Conservation (phyloP, 2,888 invertebrate species). For the Pollenia angustigena region DNA sequence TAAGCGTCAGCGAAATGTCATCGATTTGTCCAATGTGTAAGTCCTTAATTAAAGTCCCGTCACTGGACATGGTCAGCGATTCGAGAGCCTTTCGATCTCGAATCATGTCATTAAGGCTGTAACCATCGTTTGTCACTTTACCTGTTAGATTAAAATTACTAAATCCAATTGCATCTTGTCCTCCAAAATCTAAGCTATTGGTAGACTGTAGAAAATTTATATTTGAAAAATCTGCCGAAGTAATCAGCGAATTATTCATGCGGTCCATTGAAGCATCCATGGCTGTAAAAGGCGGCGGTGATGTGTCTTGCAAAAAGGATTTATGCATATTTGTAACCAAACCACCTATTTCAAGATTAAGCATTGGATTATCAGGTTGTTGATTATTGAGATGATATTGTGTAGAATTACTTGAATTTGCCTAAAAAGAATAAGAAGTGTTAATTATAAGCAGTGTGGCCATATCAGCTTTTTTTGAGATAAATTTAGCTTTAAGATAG, state of each 20-base stretch:
- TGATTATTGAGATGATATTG: conserved; percentile 56
- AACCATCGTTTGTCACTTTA: conserved; percentile 77
- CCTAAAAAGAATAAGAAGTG: conserved; percentile 59
- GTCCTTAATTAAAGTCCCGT: conserved; percentile 83
- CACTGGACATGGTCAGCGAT: conserved; percentile 82
- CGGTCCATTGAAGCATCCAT: conserved; percentile 80
- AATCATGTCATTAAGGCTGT: conserved; percentile 82
- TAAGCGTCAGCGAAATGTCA: conserved; percentile 81
- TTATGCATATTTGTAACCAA: conserved; percentile 83
- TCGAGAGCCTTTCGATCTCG: conserved; percentile 82
- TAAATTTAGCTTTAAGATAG: too few relatives aligned
- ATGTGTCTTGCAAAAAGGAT: conserved; percentile 83
- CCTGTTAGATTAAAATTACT: conserved; percentile 74
- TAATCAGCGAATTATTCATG: conserved; percentile 83
- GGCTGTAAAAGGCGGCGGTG: conserved; percentile 83
- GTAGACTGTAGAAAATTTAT: conserved; percentile 82
- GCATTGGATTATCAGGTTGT: conserved; percentile 74
- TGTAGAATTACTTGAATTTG: conserved; percentile 59
- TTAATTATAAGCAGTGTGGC: too few relatives aligned
- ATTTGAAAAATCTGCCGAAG: conserved; percentile 83
- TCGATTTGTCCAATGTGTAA: conserved; percentile 83
- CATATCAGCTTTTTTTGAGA: too few relatives aligned
- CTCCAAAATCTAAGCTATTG: conserved; percentile 77
- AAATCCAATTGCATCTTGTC: conserved; percentile 58
- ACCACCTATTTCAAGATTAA: conserved; percentile 83